Base-by-base conservation (phyloP, 2,888 invertebrate species). In the Phaedon cochleariae region DNA sequence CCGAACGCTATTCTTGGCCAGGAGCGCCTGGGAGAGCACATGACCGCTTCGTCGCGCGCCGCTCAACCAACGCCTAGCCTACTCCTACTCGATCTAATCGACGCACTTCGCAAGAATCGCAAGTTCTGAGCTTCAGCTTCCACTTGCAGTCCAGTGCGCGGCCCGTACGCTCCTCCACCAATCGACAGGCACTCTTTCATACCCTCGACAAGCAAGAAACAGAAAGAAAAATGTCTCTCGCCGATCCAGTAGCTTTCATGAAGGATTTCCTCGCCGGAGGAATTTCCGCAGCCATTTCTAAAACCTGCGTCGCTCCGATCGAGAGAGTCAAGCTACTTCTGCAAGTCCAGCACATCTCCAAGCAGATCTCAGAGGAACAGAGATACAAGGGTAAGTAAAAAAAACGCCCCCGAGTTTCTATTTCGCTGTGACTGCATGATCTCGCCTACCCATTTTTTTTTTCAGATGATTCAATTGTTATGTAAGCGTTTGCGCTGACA, bases 181-280 rank as follows among this genome's bases (percentile, higher is more conserved):
- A 7, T 7, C 51, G 66, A 55, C 59, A 66, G n/a, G 64, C 62
- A 41, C 59, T 55, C 62, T 65, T 62, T 65, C 68, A 70, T 67
- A 70, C 69, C 66, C 68, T 59, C 54, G 46, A 57, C 34, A 31
- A 59, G 49, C 53, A 65, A 62, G 34, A 17, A n/a, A 66, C 60
- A 69, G 15, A 58, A 72, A 54, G 46, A 63, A 79, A 76, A 69
- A 81, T 81, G 81, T 80, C 81, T 79, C 76, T 81, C 70, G 76
- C 86, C 74, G 96, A 96, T 90, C 93, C 94, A 81, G 87, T 92
- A 84, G 89, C 92, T 82, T 96, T 96, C 83, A 81, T 91, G 76
- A 95, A 96, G 86, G 97, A 96, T 86, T 96, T 96, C 82, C 81
- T 93, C 66, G 95, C 95, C 71, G 97, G 97, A 76, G 97, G 97